phyloP scores from a whole-genome alignment of 2,113 vertebrate genomes.

The Vulpes vulpes region DNA sequence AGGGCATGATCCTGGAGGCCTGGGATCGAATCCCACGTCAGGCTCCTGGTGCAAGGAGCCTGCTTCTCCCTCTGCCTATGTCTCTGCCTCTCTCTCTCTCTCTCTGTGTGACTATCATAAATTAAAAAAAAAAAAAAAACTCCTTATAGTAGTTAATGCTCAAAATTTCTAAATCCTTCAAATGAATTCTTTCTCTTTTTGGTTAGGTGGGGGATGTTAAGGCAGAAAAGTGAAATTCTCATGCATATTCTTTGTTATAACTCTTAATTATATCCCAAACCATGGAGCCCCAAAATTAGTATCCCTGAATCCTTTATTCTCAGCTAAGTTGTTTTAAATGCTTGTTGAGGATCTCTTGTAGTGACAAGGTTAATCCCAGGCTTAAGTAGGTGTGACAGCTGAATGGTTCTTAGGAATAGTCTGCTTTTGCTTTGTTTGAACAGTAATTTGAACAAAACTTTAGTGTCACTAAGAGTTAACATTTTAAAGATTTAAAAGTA shows the following conservation, averaged over 20 bases:
- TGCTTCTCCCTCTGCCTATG: too few species aligned
- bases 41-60: too few species aligned
- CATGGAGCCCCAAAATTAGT: not conserved
- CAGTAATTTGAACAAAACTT: constrained; percentile 43
- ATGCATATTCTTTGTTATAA: constrained; percentile 6
- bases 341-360: constrained; percentile 31
- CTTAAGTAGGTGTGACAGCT: constrained; percentile 8
- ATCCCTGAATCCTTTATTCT: not conserved
- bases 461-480: not conserved
- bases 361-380: not conserved
- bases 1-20: too few species aligned
- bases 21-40: too few species aligned
- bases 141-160: not conserved
- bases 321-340: constrained; percentile 34
- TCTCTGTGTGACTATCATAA: too few species aligned
- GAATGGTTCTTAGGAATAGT: constrained; percentile 1
- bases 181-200: not conserved
- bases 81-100: too few species aligned
- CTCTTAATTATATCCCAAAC: constrained; percentile 3
- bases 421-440: constrained; percentile 46
- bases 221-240: constrained; percentile 24
- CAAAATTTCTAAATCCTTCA: constrained; percentile 22
- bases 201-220: constrained; percentile 26
- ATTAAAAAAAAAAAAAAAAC: not conserved
- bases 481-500: constrained; percentile 39